Evolutionary conservation across 2,113 vertebrate genomes (phyloP).

Genomic region (Nipponia nippon): DNA sequence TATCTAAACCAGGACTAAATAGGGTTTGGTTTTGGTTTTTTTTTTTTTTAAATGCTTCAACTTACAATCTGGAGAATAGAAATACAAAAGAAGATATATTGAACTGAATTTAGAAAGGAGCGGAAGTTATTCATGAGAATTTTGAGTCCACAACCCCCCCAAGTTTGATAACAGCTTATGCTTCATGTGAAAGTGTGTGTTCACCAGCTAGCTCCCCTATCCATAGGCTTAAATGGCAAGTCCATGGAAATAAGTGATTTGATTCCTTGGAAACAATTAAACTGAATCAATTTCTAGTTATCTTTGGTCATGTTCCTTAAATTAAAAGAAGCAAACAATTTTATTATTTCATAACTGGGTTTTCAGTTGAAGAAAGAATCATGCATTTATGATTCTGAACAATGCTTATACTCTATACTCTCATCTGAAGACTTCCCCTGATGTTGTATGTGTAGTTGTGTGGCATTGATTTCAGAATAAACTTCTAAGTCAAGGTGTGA

Average conservation of each 20-base stretch:
- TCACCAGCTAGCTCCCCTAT: background rate
- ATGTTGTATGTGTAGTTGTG: background rate
- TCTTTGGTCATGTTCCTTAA: constrained; percentile 4
- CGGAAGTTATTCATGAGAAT: background rate
- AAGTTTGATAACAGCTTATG: background rate
- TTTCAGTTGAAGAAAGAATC: background rate
- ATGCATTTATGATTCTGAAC: background rate
- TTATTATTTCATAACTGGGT: background rate
- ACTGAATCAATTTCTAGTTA: constrained; percentile 34
- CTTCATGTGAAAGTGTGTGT: background rate
- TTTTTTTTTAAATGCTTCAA: background rate
- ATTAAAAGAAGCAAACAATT: background rate
- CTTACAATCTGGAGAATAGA: background rate
- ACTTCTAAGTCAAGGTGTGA: constrained; percentile 80
- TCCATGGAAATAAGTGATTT: background rate
- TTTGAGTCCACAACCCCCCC: background rate
- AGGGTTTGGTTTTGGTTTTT: background rate
- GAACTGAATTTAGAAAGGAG: background rate
- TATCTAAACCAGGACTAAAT: background rate
- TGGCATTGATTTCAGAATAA: constrained; percentile 76
- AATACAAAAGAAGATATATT: background rate
- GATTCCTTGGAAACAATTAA: background rate
- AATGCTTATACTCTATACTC: background rate
- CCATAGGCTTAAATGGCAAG: background rate
- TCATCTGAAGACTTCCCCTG: background rate